Percentiles rank a stretch among this genome's conserved stretches.
Conservation (phyloP, 1,140 invertebrate genomes). For the Drosophila persimilis region DNA sequence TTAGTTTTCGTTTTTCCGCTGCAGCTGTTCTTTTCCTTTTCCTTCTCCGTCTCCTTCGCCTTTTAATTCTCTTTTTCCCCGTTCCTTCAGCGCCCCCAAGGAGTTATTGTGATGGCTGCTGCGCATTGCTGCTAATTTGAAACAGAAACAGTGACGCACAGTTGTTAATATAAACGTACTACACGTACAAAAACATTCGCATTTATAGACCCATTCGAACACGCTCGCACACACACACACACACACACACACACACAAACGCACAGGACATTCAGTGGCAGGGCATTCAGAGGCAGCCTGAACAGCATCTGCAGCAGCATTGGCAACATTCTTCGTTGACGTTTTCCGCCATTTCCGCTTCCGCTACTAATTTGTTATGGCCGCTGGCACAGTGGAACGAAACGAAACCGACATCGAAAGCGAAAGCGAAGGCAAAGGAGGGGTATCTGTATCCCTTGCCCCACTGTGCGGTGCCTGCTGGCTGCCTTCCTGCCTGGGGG, state of each 20-base stretch:
- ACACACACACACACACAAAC: background rate
- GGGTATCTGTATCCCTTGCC: background rate
- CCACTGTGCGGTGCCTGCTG: background rate
- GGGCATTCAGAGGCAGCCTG: slow-evolving; percentile 4
- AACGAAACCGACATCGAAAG: background rate
- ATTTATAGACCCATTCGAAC: background rate
- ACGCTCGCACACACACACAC: slow-evolving; percentile 13
- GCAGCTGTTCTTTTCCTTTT: slow-evolving; percentile 2
- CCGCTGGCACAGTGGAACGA: slow-evolving; percentile 33
- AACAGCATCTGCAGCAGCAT: slow-evolving; percentile 27
- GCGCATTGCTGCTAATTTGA: slow-evolving; percentile 56
- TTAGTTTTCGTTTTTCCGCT: background rate
- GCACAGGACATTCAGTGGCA: slow-evolving; percentile 9
- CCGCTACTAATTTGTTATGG: slow-evolving; percentile 68
- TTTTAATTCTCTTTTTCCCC: too few relatives aligned
- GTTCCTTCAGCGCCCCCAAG: slow-evolving; percentile 3
- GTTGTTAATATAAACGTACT: slow-evolving; percentile 23
- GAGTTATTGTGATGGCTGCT: slow-evolving; percentile 32
- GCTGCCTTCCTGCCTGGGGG: background rate
- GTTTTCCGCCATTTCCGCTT: slow-evolving; percentile 74
- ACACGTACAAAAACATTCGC: background rate
- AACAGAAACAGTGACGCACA: slow-evolving; percentile 19
- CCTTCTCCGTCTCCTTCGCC: too few relatives aligned
- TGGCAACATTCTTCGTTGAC: slow-evolving; percentile 56
- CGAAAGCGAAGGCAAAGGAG: too few relatives aligned